Evolutionary conservation across 1,140 invertebrate genomes (phyloP).

Genomic region (Solenopsis fugax): DNA sequence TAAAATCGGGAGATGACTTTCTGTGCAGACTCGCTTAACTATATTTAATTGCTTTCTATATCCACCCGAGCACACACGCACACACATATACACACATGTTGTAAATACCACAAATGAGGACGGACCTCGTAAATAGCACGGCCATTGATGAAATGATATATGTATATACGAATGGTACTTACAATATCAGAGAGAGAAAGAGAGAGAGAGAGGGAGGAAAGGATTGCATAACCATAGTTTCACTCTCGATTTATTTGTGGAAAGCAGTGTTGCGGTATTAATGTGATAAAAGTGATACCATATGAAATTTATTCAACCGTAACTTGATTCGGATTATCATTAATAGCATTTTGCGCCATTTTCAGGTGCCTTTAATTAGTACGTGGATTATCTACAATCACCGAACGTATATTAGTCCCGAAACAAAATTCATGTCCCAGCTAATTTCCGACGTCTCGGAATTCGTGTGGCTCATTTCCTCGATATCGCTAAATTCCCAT

Average conservation of each 20-base stretch:
- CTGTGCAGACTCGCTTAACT: not conserved
- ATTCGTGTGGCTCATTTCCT: not conserved
- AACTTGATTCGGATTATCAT: not conserved
- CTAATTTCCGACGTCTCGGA: not conserved
- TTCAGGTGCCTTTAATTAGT: constrained; percentile 30
- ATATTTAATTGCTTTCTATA: constrained; percentile 44
- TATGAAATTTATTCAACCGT: constrained; percentile 32
- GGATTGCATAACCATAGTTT: not conserved
- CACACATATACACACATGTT: not conserved
- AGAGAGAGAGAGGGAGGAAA: not conserved
- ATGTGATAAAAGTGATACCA: not conserved
- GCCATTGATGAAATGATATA: not conserved
- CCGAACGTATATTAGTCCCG: not conserved
- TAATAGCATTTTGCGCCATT: constrained; percentile 28
- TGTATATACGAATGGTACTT: not conserved
- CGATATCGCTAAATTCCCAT: not conserved
- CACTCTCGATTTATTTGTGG: not conserved
- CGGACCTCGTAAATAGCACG: not conserved
- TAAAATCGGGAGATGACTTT: constrained; percentile 15
- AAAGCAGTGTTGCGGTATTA: not conserved
- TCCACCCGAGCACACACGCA: not conserved
- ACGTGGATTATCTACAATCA: constrained; percentile 33
- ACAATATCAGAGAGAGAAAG: not conserved
- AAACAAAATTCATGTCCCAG: constrained; percentile 21
- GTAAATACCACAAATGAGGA: constrained; percentile 1